A percentile compares a stretch with the other conserved stretches of the same genome.
Evolutionary conservation across 2,797 vertebrate genomes (phyloP).

Genomic region (Gallinago nigripennis): DNA sequence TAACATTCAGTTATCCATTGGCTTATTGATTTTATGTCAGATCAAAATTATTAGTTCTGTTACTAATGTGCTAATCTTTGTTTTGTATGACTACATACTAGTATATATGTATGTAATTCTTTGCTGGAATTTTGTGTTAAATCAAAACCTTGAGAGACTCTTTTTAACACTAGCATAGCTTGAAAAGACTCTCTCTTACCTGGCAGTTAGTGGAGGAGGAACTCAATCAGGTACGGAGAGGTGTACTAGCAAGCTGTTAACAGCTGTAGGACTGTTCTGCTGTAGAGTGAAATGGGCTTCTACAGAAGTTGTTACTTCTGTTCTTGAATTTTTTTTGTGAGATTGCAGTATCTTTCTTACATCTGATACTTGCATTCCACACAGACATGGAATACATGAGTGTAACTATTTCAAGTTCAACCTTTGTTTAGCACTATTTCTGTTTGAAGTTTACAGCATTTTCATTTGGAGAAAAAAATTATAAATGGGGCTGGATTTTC

Average conservation of each 20-base stretch:
- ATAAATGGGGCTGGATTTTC: not conserved
- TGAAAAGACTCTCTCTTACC: not conserved
- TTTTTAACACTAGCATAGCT: not conserved
- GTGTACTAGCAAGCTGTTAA: not conserved
- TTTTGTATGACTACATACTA: not conserved
- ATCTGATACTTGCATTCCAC: not conserved
- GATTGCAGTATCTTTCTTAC: too few relatives aligned
- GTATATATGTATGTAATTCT: not conserved
- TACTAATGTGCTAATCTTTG: not conserved
- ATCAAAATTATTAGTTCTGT: not conserved
- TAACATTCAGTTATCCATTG: not conserved
- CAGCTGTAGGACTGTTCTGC: not conserved
- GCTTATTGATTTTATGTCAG: not conserved
- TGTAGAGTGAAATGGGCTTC: not conserved
- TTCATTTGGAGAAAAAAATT: not conserved
- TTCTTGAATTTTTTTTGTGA: too few relatives aligned
- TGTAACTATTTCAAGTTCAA: not conserved
- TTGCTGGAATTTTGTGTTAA: not conserved
- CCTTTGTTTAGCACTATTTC: not conserved
- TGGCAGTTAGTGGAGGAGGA: not conserved
- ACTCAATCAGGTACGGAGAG: not conserved
- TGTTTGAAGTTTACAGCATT: not conserved
- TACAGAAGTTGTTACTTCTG: not conserved
- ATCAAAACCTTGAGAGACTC: not conserved
- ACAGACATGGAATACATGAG: fast-evolving